Evolutionary conservation across 2,797 vertebrate genomes (phyloP), one percentile per base, ranked within the genome.

Genomic region (Lophotriccus pileatus): DNA sequence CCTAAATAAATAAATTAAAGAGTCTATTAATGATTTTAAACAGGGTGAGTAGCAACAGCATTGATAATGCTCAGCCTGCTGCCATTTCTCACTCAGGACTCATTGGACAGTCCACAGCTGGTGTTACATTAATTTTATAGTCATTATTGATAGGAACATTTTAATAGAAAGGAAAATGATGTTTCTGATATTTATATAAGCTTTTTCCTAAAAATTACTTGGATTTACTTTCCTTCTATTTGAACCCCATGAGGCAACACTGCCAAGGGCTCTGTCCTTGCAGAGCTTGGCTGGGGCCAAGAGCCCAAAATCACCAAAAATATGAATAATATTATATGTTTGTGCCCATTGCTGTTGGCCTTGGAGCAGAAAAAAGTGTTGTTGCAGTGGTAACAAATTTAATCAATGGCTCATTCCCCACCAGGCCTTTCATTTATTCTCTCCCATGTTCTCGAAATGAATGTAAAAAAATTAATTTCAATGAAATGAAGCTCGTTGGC

Each of bases 271-370:
- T 81, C 62, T 0, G 0, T 86, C 74, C 67, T 72, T 62, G 18
- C 72, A 17, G 75, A 47, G 64, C 9, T 30, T 36, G 12, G 3
- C 10, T 7, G 60, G 50, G 43, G 49, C 81, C 63, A 0, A 8
- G 6, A 58, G 23, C 77, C 78, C 74, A 23, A 7, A 0, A 5
- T 30, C 44, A 32, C 50, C 63, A 50, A 7, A 80, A 84, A 22
- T 7, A 18, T 1, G 0, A 2, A 20, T 66, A 66, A 7, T 12
- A 1, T 27, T 25, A 2, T 36, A 8, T 36, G 15, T 39, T 44
- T 4, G 24, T 6, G 23, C 30, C 66, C 59, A 12, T 21, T 34
- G n/a, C 17, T 47, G 25, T 15, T 59, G 73, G 73, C 66, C 66
- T 64, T 6, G 30, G 67, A 63, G 72, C 72, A 70, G 34, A 17